Percentiles rank a stretch among this genome's conserved stretches.
Conservation (phyloP, 2,113 vertebrate genomes). For the Girardinichthys multiradiatus region DNA sequence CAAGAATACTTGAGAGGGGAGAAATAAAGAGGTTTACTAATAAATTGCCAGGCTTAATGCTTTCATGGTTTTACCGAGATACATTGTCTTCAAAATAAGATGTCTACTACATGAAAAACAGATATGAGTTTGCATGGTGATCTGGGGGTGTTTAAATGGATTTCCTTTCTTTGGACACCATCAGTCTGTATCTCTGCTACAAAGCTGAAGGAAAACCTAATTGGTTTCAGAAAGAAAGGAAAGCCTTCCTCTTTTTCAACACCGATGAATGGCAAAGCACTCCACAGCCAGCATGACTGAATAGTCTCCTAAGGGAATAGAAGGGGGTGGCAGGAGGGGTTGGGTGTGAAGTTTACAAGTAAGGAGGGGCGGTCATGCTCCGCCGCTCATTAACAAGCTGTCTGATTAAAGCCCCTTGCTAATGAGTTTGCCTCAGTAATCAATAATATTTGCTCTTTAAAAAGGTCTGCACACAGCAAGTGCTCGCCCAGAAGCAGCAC, state of each 20-base stretch:
- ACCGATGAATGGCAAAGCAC: conserved; percentile 71
- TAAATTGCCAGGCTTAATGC: not conserved
- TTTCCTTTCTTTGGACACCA: conserved; percentile 42
- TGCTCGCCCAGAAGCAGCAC: conserved; percentile 47
- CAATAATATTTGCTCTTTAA: conserved; percentile 76
- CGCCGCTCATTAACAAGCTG: conserved; percentile 76
- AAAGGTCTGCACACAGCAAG: conserved; percentile 61
- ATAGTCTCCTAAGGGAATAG: conserved; percentile 70
- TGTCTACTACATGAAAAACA: conserved; percentile 1
- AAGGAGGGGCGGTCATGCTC: conserved; percentile 66
- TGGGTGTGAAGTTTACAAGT: conserved; percentile 53
- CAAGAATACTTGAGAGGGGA: conserved; percentile 21
- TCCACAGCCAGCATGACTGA: conserved; percentile 68
- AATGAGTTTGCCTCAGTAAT: conserved; percentile 78
- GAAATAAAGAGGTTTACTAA: not conserved
- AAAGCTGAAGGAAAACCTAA: conserved; percentile 72
- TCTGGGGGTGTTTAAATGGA: conserved; percentile 41
- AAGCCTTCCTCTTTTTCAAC: conserved; percentile 67
- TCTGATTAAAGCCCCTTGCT: conserved; percentile 74
- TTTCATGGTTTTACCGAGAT: conserved; percentile 3
- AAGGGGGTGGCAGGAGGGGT: conserved; percentile 6
- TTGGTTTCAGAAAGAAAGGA: conserved; percentile 74
- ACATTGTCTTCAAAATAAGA: conserved; percentile 7
- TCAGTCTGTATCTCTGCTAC: conserved; percentile 40
- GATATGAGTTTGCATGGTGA: conserved; percentile 28